These are phyloP conservation scores for Synergus itoensis DNA, from an alignment of 2,888 invertebrate species.

Conservation along the genomic window DNA sequence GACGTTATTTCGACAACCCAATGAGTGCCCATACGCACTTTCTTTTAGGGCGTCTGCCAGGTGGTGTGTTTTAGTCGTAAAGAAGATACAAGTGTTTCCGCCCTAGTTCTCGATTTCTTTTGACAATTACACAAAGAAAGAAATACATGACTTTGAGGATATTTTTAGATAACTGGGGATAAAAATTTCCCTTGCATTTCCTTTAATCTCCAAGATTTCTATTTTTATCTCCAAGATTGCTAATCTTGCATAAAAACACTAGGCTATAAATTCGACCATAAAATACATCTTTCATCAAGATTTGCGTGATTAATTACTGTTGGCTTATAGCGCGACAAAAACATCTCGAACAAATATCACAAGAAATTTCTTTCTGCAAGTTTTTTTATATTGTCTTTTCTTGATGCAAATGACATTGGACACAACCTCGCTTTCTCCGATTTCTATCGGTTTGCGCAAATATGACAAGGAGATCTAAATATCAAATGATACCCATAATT, in stretches of 20 bases:
- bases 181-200: background rate
- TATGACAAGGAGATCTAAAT: conserved; percentile 3
- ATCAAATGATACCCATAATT: conserved; percentile 6
- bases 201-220: background rate
- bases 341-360: background rate
- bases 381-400: background rate
- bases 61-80: conserved; percentile 24
- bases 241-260: conserved; percentile 1
- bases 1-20: conserved; percentile 29
- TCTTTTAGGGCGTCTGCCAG: conserved; percentile 22
- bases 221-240: conserved; percentile 10
- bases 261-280: background rate
- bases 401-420: background rate
- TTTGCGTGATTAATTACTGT: conserved; percentile 10
- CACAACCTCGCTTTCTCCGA: conserved; percentile 7
- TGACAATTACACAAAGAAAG: conserved; percentile 5
- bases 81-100: conserved; percentile 23
- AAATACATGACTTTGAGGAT: background rate
- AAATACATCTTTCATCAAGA: conserved; percentile 15
- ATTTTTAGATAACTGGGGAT: background rate
- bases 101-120: conserved; percentile 21
- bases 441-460: background rate
- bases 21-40: conserved; percentile 12
- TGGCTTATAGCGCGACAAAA: background rate
- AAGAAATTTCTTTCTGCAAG: background rate